These are phyloP conservation scores for Acanthurus leucopareius DNA, from an alignment of 2,797 vertebrate species.

Conservation along the genomic window DNA sequence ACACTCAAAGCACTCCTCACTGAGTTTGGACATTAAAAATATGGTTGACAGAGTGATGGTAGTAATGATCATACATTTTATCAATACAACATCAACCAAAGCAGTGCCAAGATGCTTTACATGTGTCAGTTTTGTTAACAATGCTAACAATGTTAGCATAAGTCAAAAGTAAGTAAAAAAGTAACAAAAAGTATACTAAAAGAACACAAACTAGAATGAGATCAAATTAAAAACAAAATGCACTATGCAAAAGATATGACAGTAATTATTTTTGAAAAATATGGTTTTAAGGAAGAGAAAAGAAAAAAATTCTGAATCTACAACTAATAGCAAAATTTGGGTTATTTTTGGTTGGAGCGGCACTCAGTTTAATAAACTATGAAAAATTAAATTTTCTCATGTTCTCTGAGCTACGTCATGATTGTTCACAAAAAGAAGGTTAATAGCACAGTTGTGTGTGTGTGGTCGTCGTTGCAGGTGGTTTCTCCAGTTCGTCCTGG, in stretches of 20 bases:
- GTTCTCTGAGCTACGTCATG: neutral
- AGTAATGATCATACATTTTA: neutral
- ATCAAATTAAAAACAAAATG: neutral
- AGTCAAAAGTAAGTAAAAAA: neutral
- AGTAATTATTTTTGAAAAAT: neutral
- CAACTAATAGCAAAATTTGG: neutral
- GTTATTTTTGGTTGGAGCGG: neutral
- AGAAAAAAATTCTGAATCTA: neutral
- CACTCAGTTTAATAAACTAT: neutral
- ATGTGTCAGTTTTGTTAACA: neutral
- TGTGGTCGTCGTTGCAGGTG: constrained; percentile 84
- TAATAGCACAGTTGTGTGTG: neutral
- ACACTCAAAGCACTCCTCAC: neutral
- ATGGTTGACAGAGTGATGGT: neutral
- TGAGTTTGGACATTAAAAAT: neutral
- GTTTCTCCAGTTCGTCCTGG: constrained; percentile 96
- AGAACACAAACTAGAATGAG: neutral
- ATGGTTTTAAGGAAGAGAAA: neutral
- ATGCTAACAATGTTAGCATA: neutral
- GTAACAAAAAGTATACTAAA: neutral
- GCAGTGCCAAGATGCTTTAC: neutral
- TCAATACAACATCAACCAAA: neutral
- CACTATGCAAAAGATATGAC: neutral
- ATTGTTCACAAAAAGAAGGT: neutral
- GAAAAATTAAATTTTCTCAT: too few relatives aligned